These are phyloP conservation scores for Sebastes umbrosus DNA, from an alignment of 2,797 vertebrate species.

Conservation along the genomic window DNA sequence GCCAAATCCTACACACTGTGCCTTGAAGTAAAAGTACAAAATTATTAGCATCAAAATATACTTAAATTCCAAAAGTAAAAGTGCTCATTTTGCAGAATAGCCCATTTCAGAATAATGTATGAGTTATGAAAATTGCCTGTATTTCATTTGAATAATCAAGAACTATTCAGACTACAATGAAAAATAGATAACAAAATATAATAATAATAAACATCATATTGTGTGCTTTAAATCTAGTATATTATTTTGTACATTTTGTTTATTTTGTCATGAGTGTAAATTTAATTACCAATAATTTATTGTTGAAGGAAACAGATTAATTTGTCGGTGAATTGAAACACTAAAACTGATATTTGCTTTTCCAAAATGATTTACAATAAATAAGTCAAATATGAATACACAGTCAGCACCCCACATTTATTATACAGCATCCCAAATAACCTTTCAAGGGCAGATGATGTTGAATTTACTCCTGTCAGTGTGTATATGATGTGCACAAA, in stretches of 20 bases:
- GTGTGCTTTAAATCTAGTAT: neutral
- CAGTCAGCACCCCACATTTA: neutral
- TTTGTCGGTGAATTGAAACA: neutral
- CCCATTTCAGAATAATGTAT: neutral
- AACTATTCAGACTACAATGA: fast-evolving
- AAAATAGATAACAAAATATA: neutral
- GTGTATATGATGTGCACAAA: neutral
- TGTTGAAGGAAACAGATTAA: neutral
- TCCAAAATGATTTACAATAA: neutral
- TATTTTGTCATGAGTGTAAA: neutral
- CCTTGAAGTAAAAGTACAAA: fast-evolving
- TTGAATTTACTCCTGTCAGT: neutral
- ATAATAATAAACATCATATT: neutral
- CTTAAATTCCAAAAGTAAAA: neutral
- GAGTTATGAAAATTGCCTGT: neutral
- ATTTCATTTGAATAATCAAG: neutral
- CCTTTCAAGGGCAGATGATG: neutral
- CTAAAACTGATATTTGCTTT: neutral
- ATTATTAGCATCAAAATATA: neutral
- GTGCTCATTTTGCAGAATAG: neutral
- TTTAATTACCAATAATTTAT: neutral
- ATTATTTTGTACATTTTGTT: neutral
- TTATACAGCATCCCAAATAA: neutral
- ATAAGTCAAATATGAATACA: neutral
- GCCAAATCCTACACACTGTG: too few relatives aligned